A percentile compares a stretch with the other conserved stretches of the same genome.
These are phyloP conservation scores for Cephus rjabovi DNA, from an alignment of 2,888 invertebrate genomes.

Conservation along the genomic window DNA sequence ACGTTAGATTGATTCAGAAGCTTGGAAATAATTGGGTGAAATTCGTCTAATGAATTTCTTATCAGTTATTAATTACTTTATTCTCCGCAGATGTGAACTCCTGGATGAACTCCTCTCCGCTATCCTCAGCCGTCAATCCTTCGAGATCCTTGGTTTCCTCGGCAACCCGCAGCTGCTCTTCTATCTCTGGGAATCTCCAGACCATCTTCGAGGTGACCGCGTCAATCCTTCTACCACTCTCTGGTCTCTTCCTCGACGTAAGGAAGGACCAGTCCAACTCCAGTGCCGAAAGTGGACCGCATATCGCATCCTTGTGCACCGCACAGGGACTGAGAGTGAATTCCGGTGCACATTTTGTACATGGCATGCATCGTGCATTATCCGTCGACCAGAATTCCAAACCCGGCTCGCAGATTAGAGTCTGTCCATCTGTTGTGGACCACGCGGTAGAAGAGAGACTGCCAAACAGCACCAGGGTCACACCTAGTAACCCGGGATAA, in stretches of 20 bases:
- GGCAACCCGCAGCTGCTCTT: constrained; percentile 26
- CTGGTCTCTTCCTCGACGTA: constrained; percentile 65
- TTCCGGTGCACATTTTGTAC: constrained; percentile 76
- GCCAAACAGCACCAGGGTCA: constrained; percentile 49
- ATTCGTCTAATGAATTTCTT: neutral
- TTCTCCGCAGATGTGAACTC: neutral
- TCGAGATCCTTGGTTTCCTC: neutral
- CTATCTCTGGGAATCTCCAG: constrained; percentile 38
- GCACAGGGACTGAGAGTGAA: constrained; percentile 81
- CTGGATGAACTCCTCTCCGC: neutral
- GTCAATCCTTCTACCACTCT: constrained; percentile 33
- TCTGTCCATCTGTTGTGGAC: constrained; percentile 14
- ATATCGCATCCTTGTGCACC: constrained; percentile 79
- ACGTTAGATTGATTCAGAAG: neutral
- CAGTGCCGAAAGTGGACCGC: constrained; percentile 77
- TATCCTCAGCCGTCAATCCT: neutral
- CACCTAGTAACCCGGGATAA: constrained; percentile 44
- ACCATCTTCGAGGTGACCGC: constrained; percentile 39
- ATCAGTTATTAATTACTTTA: neutral
- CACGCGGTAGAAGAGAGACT: constrained; percentile 28
- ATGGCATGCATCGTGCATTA: constrained; percentile 75
- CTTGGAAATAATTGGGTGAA: neutral
- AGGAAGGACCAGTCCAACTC: constrained; percentile 74
- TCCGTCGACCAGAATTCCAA: constrained; percentile 79
- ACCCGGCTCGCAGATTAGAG: constrained; percentile 67